These are phyloP conservation scores for Dimorphilus gyrociliatus DNA, from an alignment of 2,888 invertebrate genomes.

Conservation along the genomic window DNA sequence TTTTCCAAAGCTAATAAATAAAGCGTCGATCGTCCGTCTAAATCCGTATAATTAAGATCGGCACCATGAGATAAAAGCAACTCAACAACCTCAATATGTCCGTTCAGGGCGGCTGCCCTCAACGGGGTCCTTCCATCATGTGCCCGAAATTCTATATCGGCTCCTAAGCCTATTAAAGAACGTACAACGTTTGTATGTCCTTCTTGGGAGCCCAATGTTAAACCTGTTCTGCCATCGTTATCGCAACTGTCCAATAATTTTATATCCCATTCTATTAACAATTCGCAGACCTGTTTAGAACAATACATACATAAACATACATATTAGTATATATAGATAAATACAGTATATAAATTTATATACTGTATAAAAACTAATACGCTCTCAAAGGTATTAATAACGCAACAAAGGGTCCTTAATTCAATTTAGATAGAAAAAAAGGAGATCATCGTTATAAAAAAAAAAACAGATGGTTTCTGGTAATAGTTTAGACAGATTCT, in stretches of 20 bases:
- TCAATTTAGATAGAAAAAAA: too few relatives aligned
- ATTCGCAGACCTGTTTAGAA: constrained; percentile 43
- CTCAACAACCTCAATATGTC: constrained; percentile 46
- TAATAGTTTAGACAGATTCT: background rate
- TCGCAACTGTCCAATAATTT: constrained; percentile 38
- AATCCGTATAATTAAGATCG: constrained; percentile 71
- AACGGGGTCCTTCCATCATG: constrained; percentile 47
- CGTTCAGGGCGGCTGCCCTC: constrained; percentile 58
- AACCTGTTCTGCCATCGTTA: constrained; percentile 37
- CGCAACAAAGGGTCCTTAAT: too few relatives aligned
- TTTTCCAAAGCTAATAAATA: constrained; percentile 59
- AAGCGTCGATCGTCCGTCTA: constrained; percentile 74
- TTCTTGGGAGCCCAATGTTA: constrained; percentile 60
- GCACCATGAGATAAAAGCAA: constrained; percentile 52
- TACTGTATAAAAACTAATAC: too few relatives aligned
- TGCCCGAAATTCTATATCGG: constrained; percentile 48
- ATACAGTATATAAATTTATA: too few relatives aligned
- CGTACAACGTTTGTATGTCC: constrained; percentile 25
- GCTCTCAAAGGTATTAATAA: too few relatives aligned
- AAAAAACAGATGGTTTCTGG: constrained; percentile 1
- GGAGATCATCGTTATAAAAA: too few relatives aligned
- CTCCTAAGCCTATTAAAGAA: constrained; percentile 19
- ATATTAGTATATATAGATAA: too few relatives aligned
- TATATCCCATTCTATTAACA: constrained; percentile 36
- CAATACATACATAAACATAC: too few relatives aligned